Evolutionary conservation across 2,113 vertebrate genomes (phyloP).

Genomic region (Apodemus speciosus): DNA sequence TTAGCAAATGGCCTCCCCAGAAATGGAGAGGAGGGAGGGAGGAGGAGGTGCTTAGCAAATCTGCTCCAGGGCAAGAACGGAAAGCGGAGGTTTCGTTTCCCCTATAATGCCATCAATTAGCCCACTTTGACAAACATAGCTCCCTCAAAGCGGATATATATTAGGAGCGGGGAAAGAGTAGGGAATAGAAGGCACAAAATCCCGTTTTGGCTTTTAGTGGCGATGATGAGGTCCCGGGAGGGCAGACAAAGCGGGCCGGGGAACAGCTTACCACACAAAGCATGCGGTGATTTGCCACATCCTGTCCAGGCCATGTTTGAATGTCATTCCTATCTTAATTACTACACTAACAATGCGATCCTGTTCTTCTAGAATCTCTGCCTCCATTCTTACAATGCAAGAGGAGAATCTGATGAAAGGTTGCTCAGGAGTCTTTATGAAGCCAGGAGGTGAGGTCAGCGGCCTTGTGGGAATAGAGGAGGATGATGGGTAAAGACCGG

Average conservation of each 20-base stretch:
- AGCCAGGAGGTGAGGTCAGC: slow-evolving; percentile 11
- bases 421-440: slow-evolving; percentile 49
- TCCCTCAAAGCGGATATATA: slow-evolving; percentile 80
- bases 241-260: slow-evolving; percentile 89
- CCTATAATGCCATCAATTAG: slow-evolving; percentile 78
- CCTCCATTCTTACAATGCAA: slow-evolving; percentile 62
- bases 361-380: slow-evolving; percentile 78
- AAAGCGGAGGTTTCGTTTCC: slow-evolving; percentile 72
- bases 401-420: slow-evolving; percentile 66
- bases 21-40: slow-evolving; percentile 53
- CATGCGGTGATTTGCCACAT: slow-evolving; percentile 92
- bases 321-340: slow-evolving; percentile 93
- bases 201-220: slow-evolving; percentile 96
- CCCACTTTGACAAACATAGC: slow-evolving; percentile 80
- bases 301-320: slow-evolving; percentile 88
- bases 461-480: slow-evolving; percentile 75
- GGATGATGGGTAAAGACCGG: slow-evolving; percentile 81
- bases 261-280: slow-evolving; percentile 92
- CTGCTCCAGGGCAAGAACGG: slow-evolving; percentile 50
- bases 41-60: slow-evolving; percentile 59
- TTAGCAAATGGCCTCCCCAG: slow-evolving; percentile 81
- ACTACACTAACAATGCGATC: slow-evolving; percentile 90
- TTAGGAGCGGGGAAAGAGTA: slow-evolving; percentile 82
- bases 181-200: slow-evolving; percentile 93
- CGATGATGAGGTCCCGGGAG: slow-evolving; percentile 94